Evolutionary conservation across 2,113 vertebrate genomes (phyloP), one percentile per base, ranked within the genome.

Genomic region (Psammodynastes pulverulentus): DNA sequence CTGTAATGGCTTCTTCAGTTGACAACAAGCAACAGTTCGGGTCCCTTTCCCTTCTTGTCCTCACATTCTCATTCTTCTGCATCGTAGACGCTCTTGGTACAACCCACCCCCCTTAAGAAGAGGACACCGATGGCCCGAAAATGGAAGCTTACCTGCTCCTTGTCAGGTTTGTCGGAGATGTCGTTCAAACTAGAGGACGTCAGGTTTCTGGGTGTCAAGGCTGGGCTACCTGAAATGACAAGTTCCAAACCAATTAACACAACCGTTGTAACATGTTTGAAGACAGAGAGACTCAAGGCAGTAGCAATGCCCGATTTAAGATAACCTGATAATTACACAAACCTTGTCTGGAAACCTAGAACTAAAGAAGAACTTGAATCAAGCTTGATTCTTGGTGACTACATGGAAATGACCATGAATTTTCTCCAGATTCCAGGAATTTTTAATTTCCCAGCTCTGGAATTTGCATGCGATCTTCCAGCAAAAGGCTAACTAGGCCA

Each of bases 91-190:
- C 86, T 45, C 86, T 85, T 56, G 0, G 72, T 24, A 8, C n/a
- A n/a, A n/a, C n/a, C n/a, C n/a, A n/a, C 90, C 39, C 3, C 3
- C 4, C 39, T 58, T 46, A 0, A 15, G 45, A 49, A 92, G 54
- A 0, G 0, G 24, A 88, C 19, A 5, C 34, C 0, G 7, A 51
- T 1, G 10, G 2, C 13, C 34, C 34, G 43, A 17, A 53, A 54
- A 0, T 24, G 21, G 90, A 62, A 52, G 93, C 98, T 98, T 96
- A 99, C 99, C 98, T 99, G 99, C 17, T 99, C 99, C 93, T 99
- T 99, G 56, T 99, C 99, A 2, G 99, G 99, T 94, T 99, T 99
- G 97, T 99, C 99, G 0, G 99, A 99, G 95, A 99, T 98, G 96
- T 99, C 99, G 0, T 98, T 99, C 95, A 99, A 95, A 94, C 99